Conservation (phyloP, 2,888 invertebrate species). For the Sarcophaga caerulescens region DNA sequence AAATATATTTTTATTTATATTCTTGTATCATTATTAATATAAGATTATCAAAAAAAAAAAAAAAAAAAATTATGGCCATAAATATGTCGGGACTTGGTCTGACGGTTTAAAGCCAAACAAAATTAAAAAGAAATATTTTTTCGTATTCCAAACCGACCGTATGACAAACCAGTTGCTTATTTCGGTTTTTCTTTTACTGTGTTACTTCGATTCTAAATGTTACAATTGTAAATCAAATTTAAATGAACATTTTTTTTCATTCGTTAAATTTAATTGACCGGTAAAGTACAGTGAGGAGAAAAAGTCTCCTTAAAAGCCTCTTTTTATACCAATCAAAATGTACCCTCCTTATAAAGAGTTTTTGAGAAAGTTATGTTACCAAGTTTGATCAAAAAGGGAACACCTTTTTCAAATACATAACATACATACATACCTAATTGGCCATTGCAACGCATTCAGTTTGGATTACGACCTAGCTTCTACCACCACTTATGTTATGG, state of each 20-base stretch:
- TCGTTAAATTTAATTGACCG: slow-evolving; percentile 1
- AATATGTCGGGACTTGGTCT: neutral
- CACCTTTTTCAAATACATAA: too few relatives aligned
- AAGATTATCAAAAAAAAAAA: neutral
- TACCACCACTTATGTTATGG: too few relatives aligned
- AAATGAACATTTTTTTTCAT: neutral
- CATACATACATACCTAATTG: too few relatives aligned
- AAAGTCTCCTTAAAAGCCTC: neutral
- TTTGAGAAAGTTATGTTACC: too few relatives aligned
- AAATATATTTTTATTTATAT: slow-evolving; percentile 12
- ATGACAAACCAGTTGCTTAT: slow-evolving; percentile 12
- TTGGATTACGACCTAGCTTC: too few relatives aligned
- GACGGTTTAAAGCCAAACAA: neutral
- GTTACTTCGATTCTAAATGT: neutral
- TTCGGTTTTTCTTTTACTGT: neutral
- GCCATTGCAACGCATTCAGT: too few relatives aligned
- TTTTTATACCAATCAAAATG: too few relatives aligned
- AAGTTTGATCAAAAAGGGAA: too few relatives aligned
- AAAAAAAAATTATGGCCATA: neutral
- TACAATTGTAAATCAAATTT: slow-evolving; percentile 17
- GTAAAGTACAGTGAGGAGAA: neutral
- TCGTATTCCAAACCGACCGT: neutral
- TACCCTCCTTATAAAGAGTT: too few relatives aligned
- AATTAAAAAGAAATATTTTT: neutral
- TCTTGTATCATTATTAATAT: slow-evolving; percentile 8